Conservation (phyloP, 2,113 vertebrate genomes). For the Atherinomorus stipes region DNA sequence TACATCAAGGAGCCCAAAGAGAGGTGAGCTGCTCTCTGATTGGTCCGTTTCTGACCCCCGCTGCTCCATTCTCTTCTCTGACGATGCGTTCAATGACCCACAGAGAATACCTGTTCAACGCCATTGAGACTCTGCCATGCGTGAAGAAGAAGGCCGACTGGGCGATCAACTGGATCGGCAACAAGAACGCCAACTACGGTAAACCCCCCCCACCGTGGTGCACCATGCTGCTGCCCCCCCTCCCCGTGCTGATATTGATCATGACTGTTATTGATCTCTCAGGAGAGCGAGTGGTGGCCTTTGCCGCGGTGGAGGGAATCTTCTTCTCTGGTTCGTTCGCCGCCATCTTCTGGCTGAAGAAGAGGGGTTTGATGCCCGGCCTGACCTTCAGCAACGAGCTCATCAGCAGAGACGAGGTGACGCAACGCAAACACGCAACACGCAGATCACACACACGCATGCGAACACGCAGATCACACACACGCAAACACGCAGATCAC, state of each 20-base stretch:
- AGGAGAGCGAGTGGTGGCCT: slow-evolving; percentile 96
- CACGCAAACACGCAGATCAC: too few species aligned
- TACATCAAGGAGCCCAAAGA: slow-evolving; percentile 93
- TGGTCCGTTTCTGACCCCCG: background rate
- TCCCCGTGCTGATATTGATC: fast-evolving
- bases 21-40: slow-evolving; percentile 79
- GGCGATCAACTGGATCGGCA: slow-evolving; percentile 96
- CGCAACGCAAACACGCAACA: too few species aligned
- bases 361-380: slow-evolving; percentile 96
- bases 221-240: too few species aligned
- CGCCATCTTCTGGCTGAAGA: slow-evolving; percentile 98
- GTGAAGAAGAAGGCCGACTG: slow-evolving; percentile 99
- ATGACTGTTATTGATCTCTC: background rate
- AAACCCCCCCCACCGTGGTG: slow-evolving; percentile 13
- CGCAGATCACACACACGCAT: too few species aligned
- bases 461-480: too few species aligned
- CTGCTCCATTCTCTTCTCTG: background rate
- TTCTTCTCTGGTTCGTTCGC: slow-evolving; percentile 99
- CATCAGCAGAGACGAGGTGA: slow-evolving; percentile 97
- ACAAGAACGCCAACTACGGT: slow-evolving; percentile 91
- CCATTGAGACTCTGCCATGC: slow-evolving; percentile 93
- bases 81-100: slow-evolving; percentile 5
- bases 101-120: slow-evolving; percentile 97
- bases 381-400: slow-evolving; percentile 99
- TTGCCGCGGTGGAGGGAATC: slow-evolving; percentile 97